Evolutionary conservation across 2,797 vertebrate species (phyloP).

Genomic region (Falco biarmicus): DNA sequence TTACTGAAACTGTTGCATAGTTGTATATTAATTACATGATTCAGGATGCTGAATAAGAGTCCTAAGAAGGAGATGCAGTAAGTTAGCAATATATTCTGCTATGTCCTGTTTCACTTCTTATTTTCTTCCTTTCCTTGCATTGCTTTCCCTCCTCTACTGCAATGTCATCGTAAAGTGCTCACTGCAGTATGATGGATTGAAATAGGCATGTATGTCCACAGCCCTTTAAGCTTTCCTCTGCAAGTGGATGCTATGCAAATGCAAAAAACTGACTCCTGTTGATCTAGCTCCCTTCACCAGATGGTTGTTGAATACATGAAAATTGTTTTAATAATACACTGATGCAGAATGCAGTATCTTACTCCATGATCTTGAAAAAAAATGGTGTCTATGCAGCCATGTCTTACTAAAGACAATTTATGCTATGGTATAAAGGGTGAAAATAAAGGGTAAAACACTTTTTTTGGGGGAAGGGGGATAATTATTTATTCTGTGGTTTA

Average conservation of each 20-base stretch:
- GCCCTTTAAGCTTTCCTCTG: neutral
- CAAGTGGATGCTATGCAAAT: neutral
- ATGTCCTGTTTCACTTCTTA: neutral
- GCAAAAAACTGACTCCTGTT: neutral
- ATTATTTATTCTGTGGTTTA: neutral
- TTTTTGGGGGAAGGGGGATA: neutral
- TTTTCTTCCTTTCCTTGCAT: neutral
- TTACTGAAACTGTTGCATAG: neutral
- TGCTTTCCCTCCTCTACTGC: neutral
- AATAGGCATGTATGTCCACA: neutral
- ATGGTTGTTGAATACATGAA: neutral
- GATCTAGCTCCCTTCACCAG: neutral
- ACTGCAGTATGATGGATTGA: neutral
- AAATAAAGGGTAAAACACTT: neutral
- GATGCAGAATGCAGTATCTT: neutral
- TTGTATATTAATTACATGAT: neutral
- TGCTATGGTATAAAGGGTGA: neutral
- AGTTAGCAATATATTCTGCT: neutral
- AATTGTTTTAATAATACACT: neutral
- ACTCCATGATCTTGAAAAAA: neutral
- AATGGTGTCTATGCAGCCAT: neutral
- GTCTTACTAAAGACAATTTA: neutral
- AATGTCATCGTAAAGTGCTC: neutral
- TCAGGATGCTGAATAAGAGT: neutral
- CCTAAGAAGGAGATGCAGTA: neutral